Percentiles rank a stretch among this genome's conserved stretches.
phyloP scores from a whole-genome alignment of 30 jellyfish, hydroid and myxozoan genomes.

The Catostylus mosaicus region DNA sequence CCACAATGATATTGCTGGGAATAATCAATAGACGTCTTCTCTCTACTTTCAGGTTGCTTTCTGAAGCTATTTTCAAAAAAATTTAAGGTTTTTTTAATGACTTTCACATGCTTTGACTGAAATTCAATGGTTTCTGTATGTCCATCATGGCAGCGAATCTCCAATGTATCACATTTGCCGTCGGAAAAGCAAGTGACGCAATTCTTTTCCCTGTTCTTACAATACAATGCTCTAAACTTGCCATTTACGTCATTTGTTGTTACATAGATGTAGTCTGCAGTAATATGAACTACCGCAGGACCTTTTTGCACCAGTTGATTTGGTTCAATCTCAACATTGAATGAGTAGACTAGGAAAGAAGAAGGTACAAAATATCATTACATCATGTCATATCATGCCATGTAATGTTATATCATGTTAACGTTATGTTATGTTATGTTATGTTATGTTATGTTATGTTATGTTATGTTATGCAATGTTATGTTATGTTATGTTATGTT shows the following conservation, averaged over 20 bases:
- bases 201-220: constrained; percentile 3
- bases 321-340: constrained; percentile 3
- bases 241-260: constrained; percentile 11
- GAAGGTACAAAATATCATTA: neutral
- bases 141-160: neutral
- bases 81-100: neutral
- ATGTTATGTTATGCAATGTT: neutral
- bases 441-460: neutral
- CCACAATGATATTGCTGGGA: neutral
- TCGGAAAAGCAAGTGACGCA: neutral
- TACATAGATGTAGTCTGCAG: constrained; percentile 21
- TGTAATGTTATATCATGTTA: neutral
- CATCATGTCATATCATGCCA: neutral
- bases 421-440: neutral
- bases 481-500: neutral
- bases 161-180: neutral
- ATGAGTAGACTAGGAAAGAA: constrained; percentile 39
- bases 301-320: constrained; percentile 21
- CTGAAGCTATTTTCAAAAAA: neutral
- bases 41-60: neutral
- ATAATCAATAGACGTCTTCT: neutral
- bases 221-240: constrained; percentile 12
- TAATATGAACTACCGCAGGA: constrained; percentile 29
- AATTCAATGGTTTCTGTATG: constrained; percentile 3
- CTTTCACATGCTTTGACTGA: neutral